Evolutionary conservation across 2,888 invertebrate species (phyloP).

Genomic region (Dendrolimus pini): DNA sequence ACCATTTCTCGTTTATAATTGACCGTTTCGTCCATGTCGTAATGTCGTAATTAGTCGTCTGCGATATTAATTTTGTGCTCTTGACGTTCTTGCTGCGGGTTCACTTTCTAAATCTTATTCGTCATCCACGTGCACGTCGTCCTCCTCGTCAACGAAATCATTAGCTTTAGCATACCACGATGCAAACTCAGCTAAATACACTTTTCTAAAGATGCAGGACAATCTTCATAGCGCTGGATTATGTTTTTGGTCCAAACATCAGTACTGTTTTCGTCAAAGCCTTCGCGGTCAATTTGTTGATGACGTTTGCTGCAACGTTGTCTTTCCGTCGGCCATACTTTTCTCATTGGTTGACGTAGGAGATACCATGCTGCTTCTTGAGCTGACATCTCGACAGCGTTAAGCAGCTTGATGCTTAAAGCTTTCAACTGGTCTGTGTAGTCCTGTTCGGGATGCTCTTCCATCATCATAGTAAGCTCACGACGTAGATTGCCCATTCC

Average conservation of each 20-base stretch:
- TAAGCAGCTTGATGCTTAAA: slow-evolving; percentile 28
- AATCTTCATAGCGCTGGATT: slow-evolving; percentile 25
- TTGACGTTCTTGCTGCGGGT: slow-evolving; percentile 19
- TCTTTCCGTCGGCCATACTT: slow-evolving; percentile 14
- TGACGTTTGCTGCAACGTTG: slow-evolving; percentile 3
- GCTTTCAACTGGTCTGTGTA: slow-evolving; percentile 16
- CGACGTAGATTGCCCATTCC: slow-evolving; percentile 33
- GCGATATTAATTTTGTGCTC: slow-evolving; percentile 17
- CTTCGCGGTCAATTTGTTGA: slow-evolving; percentile 24
- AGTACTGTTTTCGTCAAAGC: slow-evolving; percentile 21
- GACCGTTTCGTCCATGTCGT: slow-evolving; percentile 31
- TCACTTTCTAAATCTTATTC: slow-evolving; percentile 24
- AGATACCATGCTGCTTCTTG: slow-evolving; percentile 59
- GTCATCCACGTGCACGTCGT: slow-evolving; percentile 22
- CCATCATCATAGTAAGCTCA: slow-evolving; percentile 25
- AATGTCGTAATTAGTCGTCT: slow-evolving; percentile 27
- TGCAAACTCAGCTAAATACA: too few relatives aligned
- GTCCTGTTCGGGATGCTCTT: slow-evolving; percentile 21
- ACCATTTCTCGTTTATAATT: slow-evolving; percentile 39
- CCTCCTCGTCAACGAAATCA: too few relatives aligned
- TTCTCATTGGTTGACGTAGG: slow-evolving; percentile 48
- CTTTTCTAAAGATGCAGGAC: slow-evolving; percentile 20
- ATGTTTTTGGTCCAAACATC: slow-evolving; percentile 27
- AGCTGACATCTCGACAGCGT: slow-evolving; percentile 38
- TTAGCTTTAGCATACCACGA: too few relatives aligned